Conservation (phyloP, 2,888 invertebrate species). For the Agrochola lota region DNA sequence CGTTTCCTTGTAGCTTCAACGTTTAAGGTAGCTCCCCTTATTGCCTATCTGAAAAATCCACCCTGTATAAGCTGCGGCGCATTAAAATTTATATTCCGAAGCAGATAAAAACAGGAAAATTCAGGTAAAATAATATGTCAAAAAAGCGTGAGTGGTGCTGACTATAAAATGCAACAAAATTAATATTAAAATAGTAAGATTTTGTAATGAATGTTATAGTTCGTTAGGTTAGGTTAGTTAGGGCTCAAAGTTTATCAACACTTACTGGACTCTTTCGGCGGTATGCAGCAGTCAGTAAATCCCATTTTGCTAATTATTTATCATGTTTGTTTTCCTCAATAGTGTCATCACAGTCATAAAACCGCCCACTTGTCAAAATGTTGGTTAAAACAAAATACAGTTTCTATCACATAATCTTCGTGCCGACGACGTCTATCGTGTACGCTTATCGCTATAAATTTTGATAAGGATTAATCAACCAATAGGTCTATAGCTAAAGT, state of each 20-base stretch:
- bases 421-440: conserved; percentile 30
- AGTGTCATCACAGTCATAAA: conserved; percentile 33
- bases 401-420: conserved; percentile 29
- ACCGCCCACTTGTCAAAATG: conserved; percentile 27
- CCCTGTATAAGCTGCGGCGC: no score
- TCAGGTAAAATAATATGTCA: not conserved
- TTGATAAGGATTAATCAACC: conserved; percentile 59
- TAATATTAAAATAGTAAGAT: not conserved
- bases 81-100: not conserved
- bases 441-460: conserved; percentile 54
- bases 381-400: conserved; percentile 28
- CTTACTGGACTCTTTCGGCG: conserved; percentile 85
- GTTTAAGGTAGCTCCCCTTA: no score
- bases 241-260: conserved; percentile 54
- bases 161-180: conserved; percentile 3
- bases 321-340: conserved; percentile 47
- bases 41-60: no score
- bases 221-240: no score
- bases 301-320: conserved; percentile 75
- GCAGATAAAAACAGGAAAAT: not conserved
- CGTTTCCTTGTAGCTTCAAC: no score
- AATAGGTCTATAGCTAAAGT: conserved; percentile 38
- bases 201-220: not conserved
- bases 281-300: conserved; percentile 81
- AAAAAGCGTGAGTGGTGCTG: not conserved